phyloP scores from a whole-genome alignment of 2,113 vertebrate species.

The Odocoileus hemionus region DNA sequence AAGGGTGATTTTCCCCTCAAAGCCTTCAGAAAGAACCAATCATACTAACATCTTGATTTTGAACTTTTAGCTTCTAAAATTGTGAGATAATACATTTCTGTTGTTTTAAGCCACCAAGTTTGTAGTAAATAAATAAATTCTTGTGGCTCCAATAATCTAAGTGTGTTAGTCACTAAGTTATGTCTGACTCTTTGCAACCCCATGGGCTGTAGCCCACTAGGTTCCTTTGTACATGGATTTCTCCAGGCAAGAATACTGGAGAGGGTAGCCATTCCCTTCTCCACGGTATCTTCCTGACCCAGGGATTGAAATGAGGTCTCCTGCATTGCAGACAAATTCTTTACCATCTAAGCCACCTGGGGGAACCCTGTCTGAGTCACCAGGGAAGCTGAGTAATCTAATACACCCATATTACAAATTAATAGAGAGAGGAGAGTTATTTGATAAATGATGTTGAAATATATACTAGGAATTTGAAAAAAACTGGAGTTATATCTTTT shows the following conservation, averaged over 20 bases:
- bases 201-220: background rate
- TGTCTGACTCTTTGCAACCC: background rate
- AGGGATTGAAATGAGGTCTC: background rate
- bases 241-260: background rate
- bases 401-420: background rate
- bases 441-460: background rate
- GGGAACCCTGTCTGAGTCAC: background rate
- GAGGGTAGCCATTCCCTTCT: background rate
- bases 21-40: background rate
- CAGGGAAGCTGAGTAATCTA: background rate
- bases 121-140: background rate
- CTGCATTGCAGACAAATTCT: background rate
- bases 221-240: background rate
- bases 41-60: background rate
- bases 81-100: background rate
- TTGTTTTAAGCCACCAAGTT: background rate
- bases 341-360: background rate
- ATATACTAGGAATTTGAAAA: background rate
- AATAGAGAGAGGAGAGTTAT: background rate
- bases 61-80: background rate
- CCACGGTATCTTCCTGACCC: background rate
- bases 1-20: background rate
- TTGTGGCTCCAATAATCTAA: background rate
- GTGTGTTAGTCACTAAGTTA: background rate
- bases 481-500: background rate